A percentile compares a stretch with the other conserved stretches of the same genome.
Evolutionary conservation across 2,113 vertebrate genomes (phyloP).

Genomic region (Heterocephalus glaber): DNA sequence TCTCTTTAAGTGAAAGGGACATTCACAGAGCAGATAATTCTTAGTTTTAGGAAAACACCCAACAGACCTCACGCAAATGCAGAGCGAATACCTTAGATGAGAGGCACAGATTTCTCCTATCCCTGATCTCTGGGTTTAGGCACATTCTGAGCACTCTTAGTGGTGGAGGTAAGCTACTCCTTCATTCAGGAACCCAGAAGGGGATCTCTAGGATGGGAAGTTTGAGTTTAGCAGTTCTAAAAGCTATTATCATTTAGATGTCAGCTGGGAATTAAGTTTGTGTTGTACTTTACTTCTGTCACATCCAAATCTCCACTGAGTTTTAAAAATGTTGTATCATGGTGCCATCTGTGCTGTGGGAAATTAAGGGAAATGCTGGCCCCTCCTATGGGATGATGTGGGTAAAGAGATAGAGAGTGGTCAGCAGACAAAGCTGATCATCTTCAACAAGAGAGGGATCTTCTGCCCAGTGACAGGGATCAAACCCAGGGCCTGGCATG

Average conservation of each 20-base stretch:
- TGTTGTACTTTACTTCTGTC: neutral
- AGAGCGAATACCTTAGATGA: neutral
- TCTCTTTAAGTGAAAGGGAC: neutral
- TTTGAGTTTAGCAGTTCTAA: neutral
- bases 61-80: neutral
- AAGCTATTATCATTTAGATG: neutral
- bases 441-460: neutral
- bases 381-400: neutral
- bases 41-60: neutral
- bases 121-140: neutral
- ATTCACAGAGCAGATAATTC: neutral
- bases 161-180: neutral
- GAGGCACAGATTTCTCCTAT: neutral
- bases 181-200: neutral
- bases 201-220: neutral
- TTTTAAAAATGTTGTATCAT: neutral
- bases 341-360: neutral
- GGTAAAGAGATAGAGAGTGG: neutral
- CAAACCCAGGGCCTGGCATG: neutral
- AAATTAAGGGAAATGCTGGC: neutral
- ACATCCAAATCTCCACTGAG: neutral
- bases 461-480: neutral
- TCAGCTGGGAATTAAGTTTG: neutral
- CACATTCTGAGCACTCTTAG: neutral
- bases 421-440: neutral